phyloP scores from a whole-genome alignment of 2,888 invertebrate genomes.

The Unio delphinus region DNA sequence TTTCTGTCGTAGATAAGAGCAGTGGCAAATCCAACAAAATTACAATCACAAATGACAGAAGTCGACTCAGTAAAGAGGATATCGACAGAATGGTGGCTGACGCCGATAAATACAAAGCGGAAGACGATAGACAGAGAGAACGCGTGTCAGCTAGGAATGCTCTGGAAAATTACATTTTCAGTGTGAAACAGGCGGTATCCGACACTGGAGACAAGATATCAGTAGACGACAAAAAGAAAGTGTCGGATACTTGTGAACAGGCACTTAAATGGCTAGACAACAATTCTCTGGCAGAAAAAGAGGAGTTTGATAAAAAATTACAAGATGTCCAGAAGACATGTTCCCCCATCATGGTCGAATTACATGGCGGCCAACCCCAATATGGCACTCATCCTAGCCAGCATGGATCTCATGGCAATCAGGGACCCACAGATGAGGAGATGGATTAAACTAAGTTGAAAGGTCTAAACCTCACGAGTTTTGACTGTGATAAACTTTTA shows the following conservation, averaged over 20 bases:
- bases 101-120: conserved; percentile 63
- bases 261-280: conserved; percentile 86
- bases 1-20: conserved; percentile 78
- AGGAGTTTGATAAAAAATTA: conserved; percentile 83
- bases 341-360: conserved; percentile 82
- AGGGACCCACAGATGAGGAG: conserved; percentile 77
- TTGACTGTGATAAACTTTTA: too few species aligned
- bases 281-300: conserved; percentile 83
- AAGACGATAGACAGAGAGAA: conserved; percentile 64
- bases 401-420: conserved; percentile 44
- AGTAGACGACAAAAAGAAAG: conserved; percentile 80
- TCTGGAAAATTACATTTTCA: conserved; percentile 59
- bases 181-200: conserved; percentile 75
- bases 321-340: conserved; percentile 84
- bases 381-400: conserved; percentile 7
- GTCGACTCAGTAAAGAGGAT: conserved; percentile 86
- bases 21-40: conserved; percentile 86
- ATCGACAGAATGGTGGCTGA: conserved; percentile 82
- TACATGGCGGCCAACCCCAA: conserved; percentile 45
- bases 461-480: not conserved
- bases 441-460: conserved; percentile 72
- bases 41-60: conserved; percentile 90
- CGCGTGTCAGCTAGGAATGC: conserved; percentile 56
- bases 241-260: conserved; percentile 74
- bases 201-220: conserved; percentile 74